Conservation (phyloP, 1,140 invertebrate genomes). For the Calycopis cecrops region DNA sequence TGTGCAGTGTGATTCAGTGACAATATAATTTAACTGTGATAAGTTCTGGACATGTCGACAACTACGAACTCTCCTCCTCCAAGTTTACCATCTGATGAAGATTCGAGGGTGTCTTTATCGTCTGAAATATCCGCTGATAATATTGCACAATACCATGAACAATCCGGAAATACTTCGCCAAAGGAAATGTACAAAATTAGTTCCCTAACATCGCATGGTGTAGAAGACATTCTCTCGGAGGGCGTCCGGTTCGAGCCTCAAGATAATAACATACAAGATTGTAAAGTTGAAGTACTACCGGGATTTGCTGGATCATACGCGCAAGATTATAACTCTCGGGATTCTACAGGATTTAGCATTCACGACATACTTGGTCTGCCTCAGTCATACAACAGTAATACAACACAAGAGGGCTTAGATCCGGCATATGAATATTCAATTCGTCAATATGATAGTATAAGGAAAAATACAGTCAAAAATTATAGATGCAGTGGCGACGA, state of each 20-base stretch:
- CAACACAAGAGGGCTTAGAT: conserved; percentile 43
- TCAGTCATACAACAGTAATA: conserved; percentile 43
- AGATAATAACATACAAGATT: conserved; percentile 45
- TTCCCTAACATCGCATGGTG: conserved; percentile 55
- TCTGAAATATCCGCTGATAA: conserved; percentile 40
- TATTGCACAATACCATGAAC: conserved; percentile 26
- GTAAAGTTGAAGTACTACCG: conserved; percentile 10
- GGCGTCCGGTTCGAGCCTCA: conserved; percentile 33
- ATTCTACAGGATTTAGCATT: conserved; percentile 70
- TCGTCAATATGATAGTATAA: conserved; percentile 56
- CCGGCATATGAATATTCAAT: conserved; percentile 61
- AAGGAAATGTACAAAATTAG: conserved; percentile 39
- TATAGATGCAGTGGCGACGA: conserved; percentile 47
- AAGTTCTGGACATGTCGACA: conserved; percentile 41
- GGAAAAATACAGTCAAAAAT: conserved; percentile 50
- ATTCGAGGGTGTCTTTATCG: conserved; percentile 46
- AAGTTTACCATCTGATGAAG: conserved; percentile 47
- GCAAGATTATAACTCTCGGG: conserved; percentile 68
- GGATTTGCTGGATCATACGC: conserved; percentile 17
- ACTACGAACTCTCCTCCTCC: conserved; percentile 41
- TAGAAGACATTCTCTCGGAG: conserved; percentile 66
- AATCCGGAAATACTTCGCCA: conserved; percentile 30
- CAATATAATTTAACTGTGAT: conserved; percentile 22
- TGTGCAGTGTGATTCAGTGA: conserved; percentile 37
- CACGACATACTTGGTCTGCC: conserved; percentile 71